A percentile compares a stretch with the other conserved stretches of the same genome.
Evolutionary conservation across 1,140 invertebrate species (phyloP).

Genomic region (Wiebesia pumilae): DNA sequence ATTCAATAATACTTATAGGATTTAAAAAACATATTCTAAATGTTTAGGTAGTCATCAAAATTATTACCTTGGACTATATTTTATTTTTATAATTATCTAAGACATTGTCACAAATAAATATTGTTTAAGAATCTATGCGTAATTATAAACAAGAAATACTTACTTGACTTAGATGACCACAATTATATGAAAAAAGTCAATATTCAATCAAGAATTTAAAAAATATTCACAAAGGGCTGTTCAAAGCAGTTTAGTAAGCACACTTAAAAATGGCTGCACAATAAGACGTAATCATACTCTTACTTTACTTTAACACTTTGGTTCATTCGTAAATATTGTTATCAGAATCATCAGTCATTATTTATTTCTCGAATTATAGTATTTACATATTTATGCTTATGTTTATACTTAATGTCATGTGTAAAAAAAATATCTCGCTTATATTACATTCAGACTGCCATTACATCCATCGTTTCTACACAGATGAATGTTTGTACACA

Average conservation of each 20-base stretch:
- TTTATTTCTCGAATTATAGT: not conserved
- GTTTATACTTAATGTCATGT: not conserved
- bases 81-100: no score
- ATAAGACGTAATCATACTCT: slow-evolving; percentile 15
- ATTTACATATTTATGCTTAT: not conserved
- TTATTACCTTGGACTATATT: not conserved
- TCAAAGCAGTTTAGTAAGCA: slow-evolving; percentile 16
- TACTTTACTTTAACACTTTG: not conserved
- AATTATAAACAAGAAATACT: slow-evolving; percentile 7
- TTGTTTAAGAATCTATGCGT: not conserved
- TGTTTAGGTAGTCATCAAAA: not conserved
- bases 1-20: not conserved
- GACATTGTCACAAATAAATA: no score
- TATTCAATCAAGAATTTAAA: not conserved
- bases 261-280: slow-evolving; percentile 44
- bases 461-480: slow-evolving; percentile 17
- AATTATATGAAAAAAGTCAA: not conserved
- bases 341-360: not conserved
- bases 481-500: slow-evolving; percentile 38
- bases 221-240: slow-evolving; percentile 8
- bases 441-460: not conserved
- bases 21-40: not conserved
- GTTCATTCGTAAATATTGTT: not conserved
- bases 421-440: not conserved
- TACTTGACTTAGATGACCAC: not conserved